Percentiles rank a stretch among this genome's conserved stretches.
phyloP scores from a whole-genome alignment of 1,140 invertebrate species.

The Pseudomyrmex dendroicus region DNA sequence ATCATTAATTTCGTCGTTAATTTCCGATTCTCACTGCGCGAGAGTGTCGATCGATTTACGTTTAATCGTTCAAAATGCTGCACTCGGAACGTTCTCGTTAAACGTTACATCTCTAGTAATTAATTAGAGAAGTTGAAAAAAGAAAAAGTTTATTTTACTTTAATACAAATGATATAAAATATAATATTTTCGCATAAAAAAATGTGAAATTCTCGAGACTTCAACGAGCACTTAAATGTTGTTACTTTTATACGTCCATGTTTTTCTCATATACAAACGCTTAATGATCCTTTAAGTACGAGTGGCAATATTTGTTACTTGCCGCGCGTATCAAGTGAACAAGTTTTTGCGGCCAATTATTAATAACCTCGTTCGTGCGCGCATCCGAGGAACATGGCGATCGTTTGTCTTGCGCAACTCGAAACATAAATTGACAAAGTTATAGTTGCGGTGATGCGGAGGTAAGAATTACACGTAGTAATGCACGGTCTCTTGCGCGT shows the following conservation, averaged over 20 bases:
- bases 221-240: not conserved
- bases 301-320: not conserved
- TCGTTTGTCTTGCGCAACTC: not conserved
- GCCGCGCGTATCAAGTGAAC: not conserved
- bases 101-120: too few relatives aligned
- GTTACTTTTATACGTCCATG: not conserved
- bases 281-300: not conserved
- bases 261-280: not conserved
- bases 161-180: too few relatives aligned
- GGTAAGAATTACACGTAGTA: not conserved
- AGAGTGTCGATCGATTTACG: not conserved
- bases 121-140: too few relatives aligned
- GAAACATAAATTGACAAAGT: not conserved
- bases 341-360: slow-evolving; percentile 15
- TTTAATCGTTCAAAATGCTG: slow-evolving; percentile 16
- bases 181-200: too few relatives aligned
- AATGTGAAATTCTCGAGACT: not conserved
- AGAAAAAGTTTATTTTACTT: too few relatives aligned
- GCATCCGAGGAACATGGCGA: not conserved
- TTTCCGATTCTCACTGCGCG: not conserved
- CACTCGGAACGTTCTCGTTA: too few relatives aligned
- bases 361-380: not conserved
- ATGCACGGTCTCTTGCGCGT: too few relatives aligned
- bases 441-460: not conserved
- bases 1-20: slow-evolving; percentile 19